These are phyloP conservation scores for Endomychus coccineus DNA, from an alignment of 2,888 invertebrate genomes.

Conservation along the genomic window DNA sequence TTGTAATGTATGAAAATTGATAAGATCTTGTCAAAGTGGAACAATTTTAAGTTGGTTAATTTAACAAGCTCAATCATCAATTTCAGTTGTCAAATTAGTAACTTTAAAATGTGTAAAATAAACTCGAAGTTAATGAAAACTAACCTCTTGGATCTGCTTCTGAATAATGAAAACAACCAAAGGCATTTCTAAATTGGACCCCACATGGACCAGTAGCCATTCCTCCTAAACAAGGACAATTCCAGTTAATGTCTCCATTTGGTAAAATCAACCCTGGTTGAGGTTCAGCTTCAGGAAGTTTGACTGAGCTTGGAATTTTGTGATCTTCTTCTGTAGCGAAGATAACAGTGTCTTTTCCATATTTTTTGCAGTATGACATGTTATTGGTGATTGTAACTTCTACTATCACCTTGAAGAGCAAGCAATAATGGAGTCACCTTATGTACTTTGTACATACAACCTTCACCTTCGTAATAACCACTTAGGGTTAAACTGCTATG, in stretches of 20 bases:
- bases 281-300: conserved; percentile 64
- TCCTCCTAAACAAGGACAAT: conserved; percentile 94
- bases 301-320: conserved; percentile 60
- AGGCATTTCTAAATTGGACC: conserved; percentile 85
- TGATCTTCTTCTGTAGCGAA: conserved; percentile 78
- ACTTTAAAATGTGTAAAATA: too few relatives aligned
- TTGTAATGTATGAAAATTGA: too few relatives aligned
- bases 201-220: conserved; percentile 97
- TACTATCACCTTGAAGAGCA: conserved; percentile 39
- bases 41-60: too few relatives aligned
- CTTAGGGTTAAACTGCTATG: conserved; percentile 52
- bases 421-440: conserved; percentile 46
- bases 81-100: too few relatives aligned
- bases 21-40: too few relatives aligned
- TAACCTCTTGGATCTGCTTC: conserved; percentile 84
- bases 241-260: conserved; percentile 92
- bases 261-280: conserved; percentile 74
- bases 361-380: conserved; percentile 41
- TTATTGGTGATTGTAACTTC: conserved; percentile 34
- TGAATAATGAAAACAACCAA: conserved; percentile 91
- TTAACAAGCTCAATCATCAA: too few relatives aligned
- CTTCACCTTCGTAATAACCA: conserved; percentile 42
- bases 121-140: too few relatives aligned
- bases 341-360: conserved; percentile 74
- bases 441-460: conserved; percentile 50